Evolutionary conservation across 2,797 vertebrate genomes (phyloP).

Genomic region (Bucorvus abyssinicus): DNA sequence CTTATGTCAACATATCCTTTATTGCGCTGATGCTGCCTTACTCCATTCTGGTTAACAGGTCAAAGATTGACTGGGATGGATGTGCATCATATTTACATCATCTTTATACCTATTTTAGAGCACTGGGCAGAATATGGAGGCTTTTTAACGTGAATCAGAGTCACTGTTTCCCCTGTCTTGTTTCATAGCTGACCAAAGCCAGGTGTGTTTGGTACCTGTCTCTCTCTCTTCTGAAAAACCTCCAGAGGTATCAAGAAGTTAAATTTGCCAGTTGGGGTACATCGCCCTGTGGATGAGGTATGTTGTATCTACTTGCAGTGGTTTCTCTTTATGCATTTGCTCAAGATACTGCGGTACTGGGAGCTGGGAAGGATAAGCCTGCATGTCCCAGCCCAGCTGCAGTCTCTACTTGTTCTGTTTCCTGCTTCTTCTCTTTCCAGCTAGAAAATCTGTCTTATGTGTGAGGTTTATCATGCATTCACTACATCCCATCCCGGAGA

Average conservation of each 20-base stretch:
- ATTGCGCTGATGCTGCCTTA: not conserved
- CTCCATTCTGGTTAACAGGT: not conserved
- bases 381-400: not conserved
- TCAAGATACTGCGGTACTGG: not conserved
- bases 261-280: not conserved
- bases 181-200: not conserved
- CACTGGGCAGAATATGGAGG: not conserved
- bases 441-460: not conserved
- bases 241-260: not conserved
- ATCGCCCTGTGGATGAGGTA: not conserved
- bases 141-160: not conserved
- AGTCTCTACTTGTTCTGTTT: not conserved
- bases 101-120: not conserved
- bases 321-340: not conserved
- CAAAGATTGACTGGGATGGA: not conserved
- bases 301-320: not conserved
- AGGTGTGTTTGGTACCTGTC: not conserved
- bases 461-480: not conserved
- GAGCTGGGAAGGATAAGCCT: not conserved
- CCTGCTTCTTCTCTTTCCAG: not conserved
- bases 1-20: not conserved
- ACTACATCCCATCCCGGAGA: not conserved
- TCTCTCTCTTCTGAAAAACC: not conserved
- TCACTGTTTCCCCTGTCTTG: not conserved
- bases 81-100: not conserved